Evolutionary conservation across 2,888 invertebrate species (phyloP).

Genomic region (Lamproptera curius): DNA sequence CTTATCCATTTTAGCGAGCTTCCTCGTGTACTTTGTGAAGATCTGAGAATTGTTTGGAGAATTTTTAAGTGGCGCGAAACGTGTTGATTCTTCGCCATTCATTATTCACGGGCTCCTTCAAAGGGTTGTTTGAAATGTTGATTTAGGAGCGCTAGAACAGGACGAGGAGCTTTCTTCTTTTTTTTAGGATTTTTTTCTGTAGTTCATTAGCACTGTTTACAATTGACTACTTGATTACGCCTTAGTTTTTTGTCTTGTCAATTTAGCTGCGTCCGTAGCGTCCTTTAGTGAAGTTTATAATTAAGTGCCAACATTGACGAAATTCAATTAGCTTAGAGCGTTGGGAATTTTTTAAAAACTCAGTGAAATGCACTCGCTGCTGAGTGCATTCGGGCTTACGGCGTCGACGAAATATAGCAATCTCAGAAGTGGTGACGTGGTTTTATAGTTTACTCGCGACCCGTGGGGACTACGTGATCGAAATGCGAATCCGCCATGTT

Average conservation of each 20-base stretch:
- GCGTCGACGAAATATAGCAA: slow-evolving; percentile 52
- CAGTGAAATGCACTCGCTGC: slow-evolving; percentile 26
- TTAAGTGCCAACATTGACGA: slow-evolving; percentile 17
- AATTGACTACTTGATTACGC: slow-evolving; percentile 17
- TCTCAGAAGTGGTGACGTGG: slow-evolving; percentile 48
- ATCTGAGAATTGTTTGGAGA: slow-evolving; percentile 13
- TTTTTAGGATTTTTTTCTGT: too few species aligned
- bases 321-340: slow-evolving; percentile 19
- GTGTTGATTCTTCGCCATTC: slow-evolving; percentile 14
- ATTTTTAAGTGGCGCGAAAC: slow-evolving; percentile 14
- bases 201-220: slow-evolving; percentile 9
- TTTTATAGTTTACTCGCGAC: slow-evolving; percentile 37
- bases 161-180: slow-evolving; percentile 2
- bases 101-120: slow-evolving; percentile 9
- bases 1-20: slow-evolving; percentile 53
- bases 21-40: slow-evolving; percentile 36
- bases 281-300: slow-evolving; percentile 17
- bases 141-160: slow-evolving; percentile 17
- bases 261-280: slow-evolving; percentile 11
- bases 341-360: slow-evolving; percentile 28
- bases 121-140: slow-evolving; percentile 17
- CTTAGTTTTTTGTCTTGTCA: slow-evolving; percentile 14
- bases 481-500: slow-evolving; percentile 42
- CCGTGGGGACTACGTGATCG: slow-evolving; percentile 52
- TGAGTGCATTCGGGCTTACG: slow-evolving; percentile 30